These are phyloP conservation scores for Ploceus nigricollis DNA, from an alignment of 2,113 vertebrate genomes.

Conservation along the genomic window DNA sequence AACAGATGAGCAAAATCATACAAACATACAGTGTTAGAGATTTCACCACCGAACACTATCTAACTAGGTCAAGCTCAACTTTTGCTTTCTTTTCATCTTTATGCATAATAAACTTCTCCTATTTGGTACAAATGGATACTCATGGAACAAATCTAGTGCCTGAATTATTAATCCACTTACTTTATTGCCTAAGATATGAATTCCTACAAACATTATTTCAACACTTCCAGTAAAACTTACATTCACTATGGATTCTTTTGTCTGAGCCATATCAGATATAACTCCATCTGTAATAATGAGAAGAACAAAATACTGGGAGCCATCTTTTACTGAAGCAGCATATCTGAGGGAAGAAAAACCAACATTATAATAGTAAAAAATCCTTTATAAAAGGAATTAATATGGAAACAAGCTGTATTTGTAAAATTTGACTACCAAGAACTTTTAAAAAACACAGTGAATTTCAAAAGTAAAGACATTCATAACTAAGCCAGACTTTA, in stretches of 20 bases:
- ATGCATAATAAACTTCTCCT: background rate
- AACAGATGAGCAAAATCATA: background rate
- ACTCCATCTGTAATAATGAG: constrained; percentile 95
- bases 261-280: constrained; percentile 96
- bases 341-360: constrained; percentile 74
- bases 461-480: background rate
- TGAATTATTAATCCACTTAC: background rate
- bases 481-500: background rate
- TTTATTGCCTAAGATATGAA: background rate
- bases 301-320: constrained; percentile 96
- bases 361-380: background rate
- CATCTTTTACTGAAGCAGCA: constrained; percentile 89
- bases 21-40: background rate
- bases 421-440: background rate
- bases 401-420: background rate
- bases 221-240: constrained; percentile 72
- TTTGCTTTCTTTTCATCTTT: background rate
- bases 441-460: background rate
- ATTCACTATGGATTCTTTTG: constrained; percentile 93
- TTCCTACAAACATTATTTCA: background rate
- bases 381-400: background rate
- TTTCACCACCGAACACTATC: background rate
- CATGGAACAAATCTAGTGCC: background rate
- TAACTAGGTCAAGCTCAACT: background rate
- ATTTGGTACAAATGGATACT: background rate